Percentiles rank a stretch among this genome's conserved stretches.
Evolutionary conservation across 1,140 invertebrate genomes (phyloP).

Genomic region (Lysiphlebus fabarum): DNA sequence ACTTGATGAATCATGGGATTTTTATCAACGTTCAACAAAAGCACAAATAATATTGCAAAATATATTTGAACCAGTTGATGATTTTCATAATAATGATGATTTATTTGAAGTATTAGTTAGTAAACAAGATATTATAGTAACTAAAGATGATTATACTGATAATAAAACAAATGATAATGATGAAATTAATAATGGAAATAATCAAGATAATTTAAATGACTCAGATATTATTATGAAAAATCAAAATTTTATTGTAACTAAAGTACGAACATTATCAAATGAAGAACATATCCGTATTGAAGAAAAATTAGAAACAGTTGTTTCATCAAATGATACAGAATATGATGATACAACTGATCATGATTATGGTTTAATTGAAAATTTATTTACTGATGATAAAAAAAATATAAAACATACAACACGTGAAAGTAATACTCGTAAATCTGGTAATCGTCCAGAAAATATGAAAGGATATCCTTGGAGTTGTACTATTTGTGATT

Average conservation of each 20-base stretch:
- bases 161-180: not conserved
- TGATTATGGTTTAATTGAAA: too few relatives aligned
- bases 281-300: too few relatives aligned
- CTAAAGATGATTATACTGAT: too few relatives aligned
- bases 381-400: not conserved
- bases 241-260: too few relatives aligned
- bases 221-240: not conserved
- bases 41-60: constrained; percentile 21
- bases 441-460: constrained; percentile 9
- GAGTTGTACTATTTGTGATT: constrained; percentile 25
- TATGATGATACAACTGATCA: too few relatives aligned
- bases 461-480: constrained; percentile 24
- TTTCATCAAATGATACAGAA: too few relatives aligned
- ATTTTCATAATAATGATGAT: constrained; percentile 7
- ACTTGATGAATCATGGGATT: constrained; percentile 26
- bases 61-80: constrained; percentile 18
- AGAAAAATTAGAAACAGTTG: too few relatives aligned
- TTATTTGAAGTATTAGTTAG: not conserved
- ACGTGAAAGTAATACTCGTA: not conserved
- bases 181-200: constrained; percentile 2
- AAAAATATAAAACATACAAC: constrained; percentile 6
- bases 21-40: constrained; percentile 23
- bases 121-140: not conserved
- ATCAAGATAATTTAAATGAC: not conserved
- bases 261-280: too few relatives aligned